Conservation (phyloP, 2,113 vertebrate species). For the Ardeotis arabs region DNA sequence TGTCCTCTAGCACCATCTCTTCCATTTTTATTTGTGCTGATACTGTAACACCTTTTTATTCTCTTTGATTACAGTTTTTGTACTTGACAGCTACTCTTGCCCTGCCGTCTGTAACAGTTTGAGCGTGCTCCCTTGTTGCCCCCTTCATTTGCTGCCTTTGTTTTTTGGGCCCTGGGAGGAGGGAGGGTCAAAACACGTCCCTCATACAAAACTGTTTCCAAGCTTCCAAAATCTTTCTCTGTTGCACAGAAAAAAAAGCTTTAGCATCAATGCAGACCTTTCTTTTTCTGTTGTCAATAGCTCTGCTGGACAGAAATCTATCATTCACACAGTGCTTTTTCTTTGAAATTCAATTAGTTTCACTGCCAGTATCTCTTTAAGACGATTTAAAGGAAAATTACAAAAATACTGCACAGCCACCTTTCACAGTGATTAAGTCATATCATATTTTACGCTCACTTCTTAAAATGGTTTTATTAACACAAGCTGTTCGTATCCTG, state of each 20-base stretch:
- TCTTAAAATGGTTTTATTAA: slow-evolving; percentile 57
- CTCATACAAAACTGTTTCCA: slow-evolving; percentile 35
- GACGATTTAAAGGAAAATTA: slow-evolving; percentile 24
- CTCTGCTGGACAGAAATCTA: slow-evolving; percentile 68
- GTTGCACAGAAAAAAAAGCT: slow-evolving; percentile 20
- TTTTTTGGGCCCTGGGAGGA: neutral
- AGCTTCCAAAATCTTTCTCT: slow-evolving; percentile 50
- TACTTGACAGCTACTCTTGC: neutral
- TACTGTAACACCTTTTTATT: neutral
- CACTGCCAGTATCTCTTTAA: slow-evolving; percentile 42
- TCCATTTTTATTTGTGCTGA: slow-evolving; percentile 39
- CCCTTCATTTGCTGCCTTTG: slow-evolving; percentile 43
- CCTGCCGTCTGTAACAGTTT: neutral
- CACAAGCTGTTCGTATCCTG: slow-evolving; percentile 37
- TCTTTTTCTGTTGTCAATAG: slow-evolving; percentile 50
- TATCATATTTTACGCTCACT: slow-evolving; percentile 58
- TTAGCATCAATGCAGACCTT: slow-evolving; percentile 45
- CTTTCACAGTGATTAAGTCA: slow-evolving; percentile 52
- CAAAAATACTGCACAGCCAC: slow-evolving; percentile 24
- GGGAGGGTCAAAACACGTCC: slow-evolving; percentile 12
- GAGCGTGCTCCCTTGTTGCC: neutral
- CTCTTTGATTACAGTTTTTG: neutral
- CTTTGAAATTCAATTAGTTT: slow-evolving; percentile 70
- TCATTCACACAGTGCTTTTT: slow-evolving; percentile 29
- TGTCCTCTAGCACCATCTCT: neutral